Conservation (phyloP, 35 echinoderm and acorn worm genomes). For the Apostichopus japonicus region DNA sequence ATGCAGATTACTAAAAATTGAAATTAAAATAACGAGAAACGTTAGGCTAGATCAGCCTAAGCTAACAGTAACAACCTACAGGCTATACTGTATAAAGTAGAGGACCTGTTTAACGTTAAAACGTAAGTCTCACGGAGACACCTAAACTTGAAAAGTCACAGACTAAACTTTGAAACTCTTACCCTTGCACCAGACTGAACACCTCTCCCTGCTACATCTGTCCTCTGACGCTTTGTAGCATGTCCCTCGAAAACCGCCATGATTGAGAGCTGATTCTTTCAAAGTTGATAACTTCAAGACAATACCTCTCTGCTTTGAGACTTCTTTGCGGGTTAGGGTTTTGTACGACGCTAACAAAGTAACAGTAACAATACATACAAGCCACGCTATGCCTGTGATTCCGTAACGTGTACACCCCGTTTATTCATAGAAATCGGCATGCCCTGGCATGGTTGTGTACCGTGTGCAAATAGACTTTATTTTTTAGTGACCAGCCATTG, state of each 20-base stretch:
- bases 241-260: constrained; percentile 96
- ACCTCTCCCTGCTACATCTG: constrained; percentile 90
- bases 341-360: too few species aligned
- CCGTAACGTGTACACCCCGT: too few species aligned
- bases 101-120: background rate
- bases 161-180: constrained; percentile 20
- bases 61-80: background rate
- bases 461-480: too few species aligned
- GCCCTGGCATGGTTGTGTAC: too few species aligned
- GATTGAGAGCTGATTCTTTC: background rate
- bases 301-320: too few species aligned
- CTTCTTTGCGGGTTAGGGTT: too few species aligned
- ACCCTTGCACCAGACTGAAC: constrained; percentile 94
- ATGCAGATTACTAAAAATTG: too few species aligned
- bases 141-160: background rate
- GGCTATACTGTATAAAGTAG: background rate
- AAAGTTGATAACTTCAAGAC: background rate
- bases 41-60: background rate
- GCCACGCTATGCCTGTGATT: too few species aligned
- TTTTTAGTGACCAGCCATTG: too few species aligned
- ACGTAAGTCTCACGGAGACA: background rate
- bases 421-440: too few species aligned
- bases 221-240: constrained; percentile 96
- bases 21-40: too few species aligned
- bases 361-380: too few species aligned